Evolutionary conservation across 2,113 vertebrate species (phyloP).

Genomic region (Promerops cafer): DNA sequence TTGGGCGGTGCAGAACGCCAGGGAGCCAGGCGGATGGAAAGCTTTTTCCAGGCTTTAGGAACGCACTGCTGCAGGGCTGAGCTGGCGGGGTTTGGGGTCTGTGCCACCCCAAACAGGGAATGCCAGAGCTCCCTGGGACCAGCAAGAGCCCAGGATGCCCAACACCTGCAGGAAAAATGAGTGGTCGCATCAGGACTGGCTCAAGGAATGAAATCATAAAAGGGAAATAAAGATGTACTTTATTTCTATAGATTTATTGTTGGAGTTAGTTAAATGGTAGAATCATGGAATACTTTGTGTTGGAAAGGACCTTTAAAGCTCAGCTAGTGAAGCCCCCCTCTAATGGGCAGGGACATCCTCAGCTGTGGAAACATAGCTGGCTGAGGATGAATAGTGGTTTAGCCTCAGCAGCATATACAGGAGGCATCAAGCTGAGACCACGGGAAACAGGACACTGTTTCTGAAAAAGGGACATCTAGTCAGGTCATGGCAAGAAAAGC

Average conservation of each 20-base stretch:
- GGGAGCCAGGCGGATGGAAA: background rate
- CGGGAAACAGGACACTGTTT: too few relatives aligned
- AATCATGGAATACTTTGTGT: background rate
- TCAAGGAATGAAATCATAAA: background rate
- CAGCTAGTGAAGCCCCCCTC: background rate
- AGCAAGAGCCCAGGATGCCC: rapidly evolving
- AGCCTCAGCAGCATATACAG: too few relatives aligned
- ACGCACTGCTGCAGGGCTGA: background rate
- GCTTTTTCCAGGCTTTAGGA: background rate
- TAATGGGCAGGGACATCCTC: background rate
- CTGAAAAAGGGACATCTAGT: too few relatives aligned
- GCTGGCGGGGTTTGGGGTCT: rapidly evolving
- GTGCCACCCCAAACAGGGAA: background rate
- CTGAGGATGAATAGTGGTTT: too few relatives aligned
- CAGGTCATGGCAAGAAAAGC: too few relatives aligned
- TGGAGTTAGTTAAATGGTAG: background rate
- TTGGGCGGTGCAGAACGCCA: background rate
- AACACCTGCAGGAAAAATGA: background rate
- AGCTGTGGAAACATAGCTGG: too few relatives aligned
- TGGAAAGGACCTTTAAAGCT: background rate
- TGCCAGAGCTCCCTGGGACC: too few relatives aligned
- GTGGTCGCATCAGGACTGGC: too few relatives aligned
- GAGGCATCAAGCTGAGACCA: too few relatives aligned
- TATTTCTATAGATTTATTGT: background rate
- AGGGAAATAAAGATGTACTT: background rate